phyloP scores from a whole-genome alignment of 1,140 invertebrate species.

The Zophobas atratus region DNA sequence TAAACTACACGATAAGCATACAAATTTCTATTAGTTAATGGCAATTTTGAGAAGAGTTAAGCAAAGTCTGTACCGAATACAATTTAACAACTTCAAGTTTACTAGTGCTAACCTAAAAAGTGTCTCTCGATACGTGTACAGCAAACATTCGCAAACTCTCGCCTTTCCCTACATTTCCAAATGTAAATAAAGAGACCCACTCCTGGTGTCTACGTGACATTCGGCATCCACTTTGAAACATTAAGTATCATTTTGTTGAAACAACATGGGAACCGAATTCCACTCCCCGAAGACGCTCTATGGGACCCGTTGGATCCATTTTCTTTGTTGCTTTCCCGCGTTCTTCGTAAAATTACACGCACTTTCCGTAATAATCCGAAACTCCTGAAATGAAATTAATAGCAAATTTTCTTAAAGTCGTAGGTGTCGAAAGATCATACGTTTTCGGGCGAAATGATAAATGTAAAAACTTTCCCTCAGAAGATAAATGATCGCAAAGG shows the following conservation, averaged over 20 bases:
- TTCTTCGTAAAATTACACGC: not conserved
- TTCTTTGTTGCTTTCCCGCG: not conserved
- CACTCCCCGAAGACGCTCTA: not conserved
- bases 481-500: too few species aligned
- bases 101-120: too few species aligned
- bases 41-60: too few species aligned
- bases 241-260: not conserved
- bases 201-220: not conserved
- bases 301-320: slow-evolving; percentile 4
- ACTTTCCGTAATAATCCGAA: not conserved
- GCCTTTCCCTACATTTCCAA: not conserved
- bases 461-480: too few species aligned
- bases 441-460: too few species aligned
- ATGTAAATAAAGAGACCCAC: not conserved
- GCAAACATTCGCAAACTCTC: not conserved
- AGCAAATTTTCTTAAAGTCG: too few species aligned
- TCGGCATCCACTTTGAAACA: not conserved
- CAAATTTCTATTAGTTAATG: too few species aligned
- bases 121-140: too few species aligned
- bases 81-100: too few species aligned
- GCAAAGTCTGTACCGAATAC: too few species aligned
- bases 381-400: not conserved
- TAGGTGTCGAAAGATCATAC: too few species aligned
- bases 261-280: not conserved
- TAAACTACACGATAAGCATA: too few species aligned